Evolutionary conservation across 2,113 vertebrate species (phyloP).

Genomic region (Centropristis striata): DNA sequence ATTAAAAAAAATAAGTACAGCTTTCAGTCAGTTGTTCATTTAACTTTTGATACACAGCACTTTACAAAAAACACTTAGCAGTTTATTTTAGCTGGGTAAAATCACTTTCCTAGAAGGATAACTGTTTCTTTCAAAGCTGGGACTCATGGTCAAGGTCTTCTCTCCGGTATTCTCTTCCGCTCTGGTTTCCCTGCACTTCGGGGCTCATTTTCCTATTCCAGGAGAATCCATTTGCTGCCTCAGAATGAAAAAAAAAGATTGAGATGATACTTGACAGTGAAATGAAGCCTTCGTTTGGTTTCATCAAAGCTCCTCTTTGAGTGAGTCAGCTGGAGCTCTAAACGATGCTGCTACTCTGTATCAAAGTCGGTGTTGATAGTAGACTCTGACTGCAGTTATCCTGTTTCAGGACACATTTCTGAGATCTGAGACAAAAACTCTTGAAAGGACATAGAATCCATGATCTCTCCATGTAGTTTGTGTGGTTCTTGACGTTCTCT

Average conservation of each 20-base stretch:
- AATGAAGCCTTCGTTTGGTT: conserved; percentile 13
- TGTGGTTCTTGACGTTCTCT: not conserved
- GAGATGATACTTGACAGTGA: conserved; percentile 19
- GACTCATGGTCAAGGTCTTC: not conserved
- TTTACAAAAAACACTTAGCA: not conserved
- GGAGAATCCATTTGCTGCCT: not conserved
- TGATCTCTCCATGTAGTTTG: not conserved
- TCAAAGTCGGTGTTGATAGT: not conserved
- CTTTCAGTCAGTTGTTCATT: not conserved
- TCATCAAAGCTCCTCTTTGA: not conserved
- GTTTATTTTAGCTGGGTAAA: not conserved
- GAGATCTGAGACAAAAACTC: not conserved
- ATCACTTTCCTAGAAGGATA: not conserved
- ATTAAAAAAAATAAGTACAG: not conserved
- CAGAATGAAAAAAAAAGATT: conserved; percentile 22
- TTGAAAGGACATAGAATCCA: not conserved
- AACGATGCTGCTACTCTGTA: not conserved
- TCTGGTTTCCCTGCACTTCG: not conserved
- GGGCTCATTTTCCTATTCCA: conserved; percentile 9
- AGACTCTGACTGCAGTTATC: not conserved
- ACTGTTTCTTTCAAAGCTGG: not conserved
- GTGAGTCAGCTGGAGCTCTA: not conserved
- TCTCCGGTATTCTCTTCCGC: not conserved
- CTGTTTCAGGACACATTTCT: not conserved
- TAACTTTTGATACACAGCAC: not conserved